A percentile compares a stretch with the other conserved stretches of the same genome.
These are phyloP conservation scores for Pardalotus punctatus DNA, from an alignment of 2,113 vertebrate species.

Conservation along the genomic window DNA sequence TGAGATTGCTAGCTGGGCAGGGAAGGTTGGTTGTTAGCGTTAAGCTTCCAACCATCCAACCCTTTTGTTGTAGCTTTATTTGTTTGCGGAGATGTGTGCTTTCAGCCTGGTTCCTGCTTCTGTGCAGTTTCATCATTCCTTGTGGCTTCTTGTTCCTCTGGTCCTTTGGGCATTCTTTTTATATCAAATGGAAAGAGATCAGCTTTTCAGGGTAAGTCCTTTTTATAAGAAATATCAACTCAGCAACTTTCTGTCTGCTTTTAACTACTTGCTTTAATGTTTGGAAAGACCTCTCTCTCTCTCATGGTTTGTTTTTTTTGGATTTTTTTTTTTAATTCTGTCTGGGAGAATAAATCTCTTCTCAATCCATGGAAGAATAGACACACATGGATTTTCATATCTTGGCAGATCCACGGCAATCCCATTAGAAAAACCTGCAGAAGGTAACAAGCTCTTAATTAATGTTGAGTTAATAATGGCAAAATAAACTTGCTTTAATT, in stretches of 20 bases:
- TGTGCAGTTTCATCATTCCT: neutral
- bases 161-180: neutral
- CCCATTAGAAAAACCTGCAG: neutral
- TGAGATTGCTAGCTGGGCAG: neutral
- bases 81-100: neutral
- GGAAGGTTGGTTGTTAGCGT: neutral
- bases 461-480: neutral
- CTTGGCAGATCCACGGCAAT: neutral
- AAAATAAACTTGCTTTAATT: neutral
- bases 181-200: neutral
- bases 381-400: neutral
- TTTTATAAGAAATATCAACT: neutral
- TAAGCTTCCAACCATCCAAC: neutral
- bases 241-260: neutral
- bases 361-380: neutral
- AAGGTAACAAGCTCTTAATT: constrained; percentile 17
- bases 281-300: neutral
- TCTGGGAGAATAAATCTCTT: neutral
- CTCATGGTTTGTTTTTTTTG: accelerated
- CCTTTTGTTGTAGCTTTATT: neutral
- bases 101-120: neutral
- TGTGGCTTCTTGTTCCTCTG: neutral
- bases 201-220: neutral
- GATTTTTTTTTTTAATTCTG: neutral
- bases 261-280: neutral